Evolutionary conservation across 1,140 invertebrate genomes (phyloP).

Genomic region (Plectrocnemia conspersa): DNA sequence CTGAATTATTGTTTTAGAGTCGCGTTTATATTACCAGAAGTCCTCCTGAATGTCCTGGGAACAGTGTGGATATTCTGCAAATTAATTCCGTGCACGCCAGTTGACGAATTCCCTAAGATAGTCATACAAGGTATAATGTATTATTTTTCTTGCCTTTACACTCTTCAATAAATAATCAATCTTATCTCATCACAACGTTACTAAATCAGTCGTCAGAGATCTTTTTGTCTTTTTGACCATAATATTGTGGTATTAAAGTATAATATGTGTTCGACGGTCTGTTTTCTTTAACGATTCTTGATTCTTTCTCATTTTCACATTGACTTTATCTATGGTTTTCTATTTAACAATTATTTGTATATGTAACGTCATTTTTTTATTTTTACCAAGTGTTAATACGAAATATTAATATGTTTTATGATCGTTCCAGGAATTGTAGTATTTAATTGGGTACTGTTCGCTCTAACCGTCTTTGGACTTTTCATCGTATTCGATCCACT

Average conservation of each 20-base stretch:
- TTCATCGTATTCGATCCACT: constrained; percentile 77
- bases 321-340: no score
- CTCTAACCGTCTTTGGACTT: constrained; percentile 67
- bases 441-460: constrained; percentile 75
- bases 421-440: constrained; percentile 63
- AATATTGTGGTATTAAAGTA: not conserved
- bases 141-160: not conserved
- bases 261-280: no score
- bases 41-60: constrained; percentile 71
- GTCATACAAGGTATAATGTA: constrained; percentile 61
- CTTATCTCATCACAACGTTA: no score
- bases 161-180: no score
- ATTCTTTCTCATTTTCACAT: no score
- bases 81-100: constrained; percentile 58
- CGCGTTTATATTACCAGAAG: constrained; percentile 67
- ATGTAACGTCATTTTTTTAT: no score
- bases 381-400: no score
- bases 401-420: no score
- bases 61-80: constrained; percentile 77
- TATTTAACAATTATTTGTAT: no score
- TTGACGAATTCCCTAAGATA: constrained; percentile 64
- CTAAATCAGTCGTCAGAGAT: not conserved
- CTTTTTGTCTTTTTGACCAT: not conserved
- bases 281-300: no score
- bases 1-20: constrained; percentile 52